Evolutionary conservation across 2,888 invertebrate species (phyloP), one percentile per base, ranked within the genome.

Genomic region (Chironomus riparius): DNA sequence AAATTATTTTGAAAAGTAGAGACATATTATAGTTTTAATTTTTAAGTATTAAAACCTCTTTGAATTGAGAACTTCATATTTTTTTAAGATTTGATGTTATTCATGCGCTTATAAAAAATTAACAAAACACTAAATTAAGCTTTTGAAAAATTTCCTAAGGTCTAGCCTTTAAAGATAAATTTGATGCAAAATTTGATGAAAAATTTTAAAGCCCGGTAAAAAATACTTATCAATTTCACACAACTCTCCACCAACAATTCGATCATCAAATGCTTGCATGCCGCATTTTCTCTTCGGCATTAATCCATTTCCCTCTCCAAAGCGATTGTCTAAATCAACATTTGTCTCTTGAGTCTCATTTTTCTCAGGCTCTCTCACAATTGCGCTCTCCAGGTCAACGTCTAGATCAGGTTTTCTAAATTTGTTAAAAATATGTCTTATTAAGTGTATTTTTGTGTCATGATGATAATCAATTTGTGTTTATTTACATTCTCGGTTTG

Each of bases 201-300:
- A n/a, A n/a, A n/a, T n/a, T n/a, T n/a, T n/a, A n/a, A n/a, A 48
- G 1, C 12, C 48, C 12, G n/a, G n/a, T n/a, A 48, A 12, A 48
- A 13, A 76, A 65, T 65, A 65, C 65, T 65, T 65, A 65, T 88
- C 88, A 4, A 88, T 79, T n/a, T 88, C 88, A 0, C 89, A 88
- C 68, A 87, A 83, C 76, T 86, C 85, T 10, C 90, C 90, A 69
- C 88, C 88, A 78, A 86, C 87, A 70, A 90, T 87, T 70, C 87
- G 86, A 80, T 90, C 86, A n/a, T 85, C 86, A 70, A 85, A 68
- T n/a, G 47, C 85, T 50, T 85, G 86, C 21, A 85, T 80, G 6
- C 90, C 90, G 78, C 90, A 90, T 72, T 85, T 82, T 61, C 79
- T 78, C 68, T 72, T n/a, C 22, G 38, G 0, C n/a, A 6, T 15